Percentiles rank a stretch among this genome's conserved stretches.
Conservation (phyloP, 2,113 vertebrate species). For the Lipophrys pholis region DNA sequence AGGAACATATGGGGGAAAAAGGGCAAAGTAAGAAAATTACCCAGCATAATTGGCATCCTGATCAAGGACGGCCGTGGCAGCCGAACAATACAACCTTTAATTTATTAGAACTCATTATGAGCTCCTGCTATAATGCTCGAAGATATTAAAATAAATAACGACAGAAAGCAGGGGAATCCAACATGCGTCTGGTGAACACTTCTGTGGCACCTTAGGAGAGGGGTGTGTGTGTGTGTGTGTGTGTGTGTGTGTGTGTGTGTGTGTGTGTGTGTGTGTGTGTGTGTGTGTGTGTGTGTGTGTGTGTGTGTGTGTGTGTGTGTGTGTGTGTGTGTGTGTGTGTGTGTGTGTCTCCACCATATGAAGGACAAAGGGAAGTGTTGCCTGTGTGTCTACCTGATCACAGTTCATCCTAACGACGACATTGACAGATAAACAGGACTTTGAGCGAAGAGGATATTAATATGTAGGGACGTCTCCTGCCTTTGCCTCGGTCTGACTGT, state of each 20-base stretch:
- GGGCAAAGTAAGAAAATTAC: constrained; percentile 87
- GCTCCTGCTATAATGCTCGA: constrained; percentile 89
- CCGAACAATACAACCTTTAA: constrained; percentile 98
- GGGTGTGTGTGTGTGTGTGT: constrained; percentile 15
- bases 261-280: neutral
- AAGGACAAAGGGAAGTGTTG: constrained; percentile 10
- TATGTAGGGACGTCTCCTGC: constrained; percentile 52
- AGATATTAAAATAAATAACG: constrained; percentile 85
- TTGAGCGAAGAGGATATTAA: constrained; percentile 64
- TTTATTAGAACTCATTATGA: constrained; percentile 98
- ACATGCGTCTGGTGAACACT: constrained; percentile 73
- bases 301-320: constrained; percentile 3
- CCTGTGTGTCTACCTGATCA: constrained; percentile 60
- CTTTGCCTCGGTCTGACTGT: constrained; percentile 36
- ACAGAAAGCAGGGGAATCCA: constrained; percentile 88
- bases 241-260: constrained; percentile 6
- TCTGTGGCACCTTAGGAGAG: constrained; percentile 65
- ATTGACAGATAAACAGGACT: constrained; percentile 77
- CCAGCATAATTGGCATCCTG: constrained; percentile 93
- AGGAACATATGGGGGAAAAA: constrained; percentile 63
- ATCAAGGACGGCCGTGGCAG: constrained; percentile 89
- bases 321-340: neutral
- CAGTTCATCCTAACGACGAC: constrained; percentile 75
- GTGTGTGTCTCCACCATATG: constrained; percentile 5
- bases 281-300: constrained; percentile 9